A percentile compares a stretch with the other conserved stretches of the same genome.
These are phyloP conservation scores for Melanogrammus aeglefinus DNA, from an alignment of 2,797 vertebrate species.

Conservation along the genomic window DNA sequence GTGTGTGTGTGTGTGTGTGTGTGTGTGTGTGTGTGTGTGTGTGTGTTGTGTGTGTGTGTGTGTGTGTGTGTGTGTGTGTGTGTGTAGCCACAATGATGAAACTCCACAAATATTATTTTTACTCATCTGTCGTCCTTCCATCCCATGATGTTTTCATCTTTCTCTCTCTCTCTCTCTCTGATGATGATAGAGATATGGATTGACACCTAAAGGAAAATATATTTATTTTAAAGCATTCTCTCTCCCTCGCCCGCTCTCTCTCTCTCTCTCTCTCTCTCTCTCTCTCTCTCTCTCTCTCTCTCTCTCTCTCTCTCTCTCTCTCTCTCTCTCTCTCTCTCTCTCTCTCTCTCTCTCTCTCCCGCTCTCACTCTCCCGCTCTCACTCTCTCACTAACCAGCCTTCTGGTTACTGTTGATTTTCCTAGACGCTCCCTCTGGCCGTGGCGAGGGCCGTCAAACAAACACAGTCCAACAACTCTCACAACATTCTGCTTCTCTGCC, in stretches of 20 bases:
- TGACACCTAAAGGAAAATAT: no score
- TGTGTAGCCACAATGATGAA: conserved; percentile 23
- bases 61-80: conserved; percentile 5
- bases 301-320: conserved; percentile 37
- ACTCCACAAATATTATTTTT: conserved; percentile 44
- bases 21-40: no score
- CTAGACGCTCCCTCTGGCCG: conserved; percentile 43
- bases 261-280: conserved; percentile 46
- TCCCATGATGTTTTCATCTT: conserved; percentile 22
- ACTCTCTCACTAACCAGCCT: conserved; percentile 41
- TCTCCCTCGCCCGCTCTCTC: conserved; percentile 27
- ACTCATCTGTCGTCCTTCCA: conserved; percentile 44
- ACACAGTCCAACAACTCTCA: conserved; percentile 40
- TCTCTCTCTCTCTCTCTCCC: no score
- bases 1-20: no score
- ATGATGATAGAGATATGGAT: no score
- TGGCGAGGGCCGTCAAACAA: conserved; percentile 57
- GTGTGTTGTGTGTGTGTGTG: not conserved
- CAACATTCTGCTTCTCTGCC: conserved; percentile 18
- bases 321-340: conserved; percentile 14
- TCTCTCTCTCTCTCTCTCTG: not conserved
- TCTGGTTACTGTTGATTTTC: conserved; percentile 36
- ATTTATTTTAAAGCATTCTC: no score
- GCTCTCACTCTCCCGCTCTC: conserved; percentile 49
- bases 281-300: conserved; percentile 46